Percentiles rank a stretch among this genome's conserved stretches.
phyloP scores from a whole-genome alignment of 2,797 vertebrate species.

The Oreortyx pictus region DNA sequence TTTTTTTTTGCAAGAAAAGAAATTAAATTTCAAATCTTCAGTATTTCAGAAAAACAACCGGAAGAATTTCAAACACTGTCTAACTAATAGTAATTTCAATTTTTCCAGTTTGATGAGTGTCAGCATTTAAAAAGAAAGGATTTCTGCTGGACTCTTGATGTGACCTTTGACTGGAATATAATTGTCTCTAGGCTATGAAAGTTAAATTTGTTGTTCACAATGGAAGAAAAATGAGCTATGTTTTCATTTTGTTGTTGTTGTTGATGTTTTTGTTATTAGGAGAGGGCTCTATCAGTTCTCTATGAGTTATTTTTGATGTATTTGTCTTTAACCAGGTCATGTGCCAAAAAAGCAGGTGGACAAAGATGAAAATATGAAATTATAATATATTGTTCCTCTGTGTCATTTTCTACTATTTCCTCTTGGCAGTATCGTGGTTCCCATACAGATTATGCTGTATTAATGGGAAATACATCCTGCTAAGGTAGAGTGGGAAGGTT shows the following conservation, averaged over 20 bases:
- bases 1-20: background rate
- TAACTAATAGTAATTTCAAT: background rate
- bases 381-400: background rate
- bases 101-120: background rate
- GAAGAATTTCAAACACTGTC: background rate
- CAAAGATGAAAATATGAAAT: background rate
- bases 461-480: background rate
- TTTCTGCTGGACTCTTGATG: background rate
- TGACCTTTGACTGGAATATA: background rate
- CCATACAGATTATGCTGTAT: background rate
- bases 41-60: background rate
- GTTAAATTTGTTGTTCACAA: background rate
- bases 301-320: background rate
- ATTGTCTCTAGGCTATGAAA: background rate
- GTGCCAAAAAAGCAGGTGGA: background rate
- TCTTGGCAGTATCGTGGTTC: background rate
- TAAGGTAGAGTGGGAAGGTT: constrained; percentile 18
- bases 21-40: rapidly evolving
- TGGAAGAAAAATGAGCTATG: background rate
- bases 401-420: background rate
- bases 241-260: background rate
- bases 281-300: background rate
- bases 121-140: background rate
- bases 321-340: background rate
- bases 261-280: background rate